A percentile compares a stretch with the other conserved stretches of the same genome.
Evolutionary conservation across 1,140 invertebrate genomes (phyloP).

Genomic region (Drosophila ambigua): DNA sequence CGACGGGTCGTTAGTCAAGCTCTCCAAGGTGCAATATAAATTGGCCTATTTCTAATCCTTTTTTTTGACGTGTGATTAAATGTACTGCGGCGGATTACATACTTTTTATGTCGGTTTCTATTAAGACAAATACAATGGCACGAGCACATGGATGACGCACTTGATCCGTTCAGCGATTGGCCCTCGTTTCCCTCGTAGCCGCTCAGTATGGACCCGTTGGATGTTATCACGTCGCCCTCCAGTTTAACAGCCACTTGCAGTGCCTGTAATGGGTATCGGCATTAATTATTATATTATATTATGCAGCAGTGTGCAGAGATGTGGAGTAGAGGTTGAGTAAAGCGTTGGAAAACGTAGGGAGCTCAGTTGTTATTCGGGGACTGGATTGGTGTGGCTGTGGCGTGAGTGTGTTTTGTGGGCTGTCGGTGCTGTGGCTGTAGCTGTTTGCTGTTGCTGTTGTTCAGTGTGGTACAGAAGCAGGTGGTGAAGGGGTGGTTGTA

Average conservation of each 20-base stretch:
- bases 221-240: constrained; percentile 97
- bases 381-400: constrained; percentile 48
- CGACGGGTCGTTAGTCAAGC: not conserved
- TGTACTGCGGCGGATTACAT: constrained; percentile 46
- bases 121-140: constrained; percentile 91
- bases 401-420: not conserved
- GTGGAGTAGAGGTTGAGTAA: constrained; percentile 11
- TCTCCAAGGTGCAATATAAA: constrained; percentile 10
- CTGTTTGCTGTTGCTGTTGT: constrained; percentile 17
- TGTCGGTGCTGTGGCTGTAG: constrained; percentile 5
- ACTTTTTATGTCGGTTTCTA: constrained; percentile 86
- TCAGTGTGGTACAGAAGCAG: constrained; percentile 39
- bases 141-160: constrained; percentile 90
- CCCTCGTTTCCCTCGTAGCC: constrained; percentile 86
- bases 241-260: constrained; percentile 94
- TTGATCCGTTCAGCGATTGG: constrained; percentile 86
- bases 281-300: constrained; percentile 22
- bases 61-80: constrained; percentile 15
- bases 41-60: constrained; percentile 34
- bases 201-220: constrained; percentile 92
- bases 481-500: constrained; percentile 31
- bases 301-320: constrained; percentile 8
- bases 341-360: constrained; percentile 25
- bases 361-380: constrained; percentile 31
- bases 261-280: constrained; percentile 85